Percentiles rank a stretch among this genome's conserved stretches.
phyloP scores from a whole-genome alignment of 2,888 invertebrate genomes.

The Drosophila kambysellisi region DNA sequence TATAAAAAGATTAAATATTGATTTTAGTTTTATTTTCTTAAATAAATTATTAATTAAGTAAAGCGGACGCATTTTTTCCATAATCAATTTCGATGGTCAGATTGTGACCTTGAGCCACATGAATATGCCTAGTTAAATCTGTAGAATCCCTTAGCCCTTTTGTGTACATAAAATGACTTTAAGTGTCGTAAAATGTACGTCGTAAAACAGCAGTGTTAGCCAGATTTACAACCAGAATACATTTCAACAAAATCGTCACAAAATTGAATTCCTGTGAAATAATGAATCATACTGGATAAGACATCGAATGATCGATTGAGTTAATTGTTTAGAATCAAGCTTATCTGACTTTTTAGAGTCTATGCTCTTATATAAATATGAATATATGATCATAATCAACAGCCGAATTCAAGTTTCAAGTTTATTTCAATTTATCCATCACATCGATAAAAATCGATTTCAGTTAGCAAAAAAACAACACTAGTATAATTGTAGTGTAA shows the following conservation, averaged over 20 bases:
- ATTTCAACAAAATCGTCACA: not conserved
- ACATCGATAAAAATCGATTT: not conserved
- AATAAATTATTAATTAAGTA: not conserved
- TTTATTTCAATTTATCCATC: not conserved
- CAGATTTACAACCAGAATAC: not conserved
- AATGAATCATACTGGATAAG: not conserved
- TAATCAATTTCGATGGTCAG: not conserved
- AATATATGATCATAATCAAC: not conserved
- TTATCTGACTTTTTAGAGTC: too few relatives aligned
- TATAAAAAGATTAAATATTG: not conserved
- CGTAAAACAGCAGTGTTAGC: not conserved
- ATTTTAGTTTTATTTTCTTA: not conserved
- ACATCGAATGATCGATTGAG: not conserved
- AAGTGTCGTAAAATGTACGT: not conserved
- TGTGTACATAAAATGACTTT: slow-evolving; percentile 1
- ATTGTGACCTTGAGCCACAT: not conserved
- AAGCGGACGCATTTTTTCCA: not conserved
- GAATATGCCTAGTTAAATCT: not conserved
- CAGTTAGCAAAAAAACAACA: not conserved
- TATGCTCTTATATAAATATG: not conserved
- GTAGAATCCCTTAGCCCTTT: not conserved
- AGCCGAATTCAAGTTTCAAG: not conserved
- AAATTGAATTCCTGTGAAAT: not conserved
- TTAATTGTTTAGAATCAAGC: not conserved
- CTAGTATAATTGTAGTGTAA: not conserved